These are phyloP conservation scores for Scarus forsteni DNA, from an alignment of 2,797 vertebrate genomes.

Conservation along the genomic window DNA sequence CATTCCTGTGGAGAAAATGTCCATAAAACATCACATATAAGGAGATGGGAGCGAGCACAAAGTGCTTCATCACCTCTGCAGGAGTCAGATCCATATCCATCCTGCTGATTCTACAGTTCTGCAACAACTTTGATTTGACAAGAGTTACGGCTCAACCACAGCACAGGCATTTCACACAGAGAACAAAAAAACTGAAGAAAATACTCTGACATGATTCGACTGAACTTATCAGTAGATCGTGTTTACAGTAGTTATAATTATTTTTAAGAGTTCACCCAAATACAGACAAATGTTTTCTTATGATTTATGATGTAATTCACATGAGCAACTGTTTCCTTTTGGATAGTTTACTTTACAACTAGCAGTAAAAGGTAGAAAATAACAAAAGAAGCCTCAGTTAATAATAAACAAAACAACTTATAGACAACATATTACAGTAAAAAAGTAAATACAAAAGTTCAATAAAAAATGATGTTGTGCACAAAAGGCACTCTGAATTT, in stretches of 20 bases:
- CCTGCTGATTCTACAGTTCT: slow-evolving; percentile 64
- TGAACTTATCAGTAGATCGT: slow-evolving; percentile 51
- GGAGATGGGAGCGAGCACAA: slow-evolving; percentile 71
- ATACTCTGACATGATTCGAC: slow-evolving; percentile 66
- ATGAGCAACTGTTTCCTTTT: slow-evolving; percentile 21
- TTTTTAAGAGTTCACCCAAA: slow-evolving; percentile 38
- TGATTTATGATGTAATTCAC: slow-evolving; percentile 35
- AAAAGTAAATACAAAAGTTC: slow-evolving; percentile 75
- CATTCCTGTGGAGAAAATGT: slow-evolving; percentile 68
- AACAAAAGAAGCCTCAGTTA: slow-evolving; percentile 61
- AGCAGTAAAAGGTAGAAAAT: slow-evolving; percentile 48
- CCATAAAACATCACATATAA: slow-evolving; percentile 65
- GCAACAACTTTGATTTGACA: slow-evolving; percentile 59
- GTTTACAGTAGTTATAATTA: slow-evolving; percentile 68
- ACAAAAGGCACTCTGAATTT: slow-evolving; percentile 92
- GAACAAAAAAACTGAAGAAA: slow-evolving; percentile 46
- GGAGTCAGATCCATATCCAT: slow-evolving; percentile 57
- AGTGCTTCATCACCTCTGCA: slow-evolving; percentile 67
- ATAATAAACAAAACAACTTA: slow-evolving; percentile 69
- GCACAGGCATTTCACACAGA: slow-evolving; percentile 73
- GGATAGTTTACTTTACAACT: slow-evolving; percentile 29
- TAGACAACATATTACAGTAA: slow-evolving; percentile 63
- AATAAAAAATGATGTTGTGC: slow-evolving; percentile 82
- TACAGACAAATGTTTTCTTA: slow-evolving; percentile 37
- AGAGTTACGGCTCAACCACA: slow-evolving; percentile 78